phyloP scores from a whole-genome alignment of 2,113 vertebrate species.

The Lipophrys pholis region DNA sequence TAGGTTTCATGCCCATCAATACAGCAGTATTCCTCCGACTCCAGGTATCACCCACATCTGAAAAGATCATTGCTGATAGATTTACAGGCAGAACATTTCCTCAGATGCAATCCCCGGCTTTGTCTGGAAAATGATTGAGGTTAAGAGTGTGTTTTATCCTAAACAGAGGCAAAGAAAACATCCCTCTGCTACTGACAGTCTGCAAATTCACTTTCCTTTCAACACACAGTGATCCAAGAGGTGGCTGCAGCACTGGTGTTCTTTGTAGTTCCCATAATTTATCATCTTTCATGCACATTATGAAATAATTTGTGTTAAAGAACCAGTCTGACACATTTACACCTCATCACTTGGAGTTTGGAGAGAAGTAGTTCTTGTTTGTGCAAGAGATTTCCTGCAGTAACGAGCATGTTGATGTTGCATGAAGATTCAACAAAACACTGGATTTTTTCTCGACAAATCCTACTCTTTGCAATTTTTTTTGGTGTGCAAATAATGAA shows the following conservation, averaged over 20 bases:
- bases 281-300: background rate
- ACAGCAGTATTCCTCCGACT: conserved; percentile 56
- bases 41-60: conserved; percentile 61
- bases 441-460: too few species aligned
- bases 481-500: too few species aligned
- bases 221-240: conserved; percentile 33
- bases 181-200: conserved; percentile 23
- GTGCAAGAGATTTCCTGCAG: background rate
- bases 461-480: too few species aligned
- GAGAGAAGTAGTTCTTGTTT: background rate
- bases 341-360: background rate
- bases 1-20: conserved; percentile 77
- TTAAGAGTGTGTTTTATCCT: conserved; percentile 31
- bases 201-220: conserved; percentile 44
- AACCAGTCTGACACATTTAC: background rate
- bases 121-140: conserved; percentile 75
- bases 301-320: background rate
- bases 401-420: background rate
- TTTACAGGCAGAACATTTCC: conserved; percentile 65
- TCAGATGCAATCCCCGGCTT: conserved; percentile 59
- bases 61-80: conserved; percentile 76
- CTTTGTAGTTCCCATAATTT: background rate
- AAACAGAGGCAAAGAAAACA: conserved; percentile 52
- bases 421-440: background rate
- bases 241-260: background rate